Base-by-base conservation (phyloP, 2,113 vertebrate species). In the Trematocara stigmaticum region DNA sequence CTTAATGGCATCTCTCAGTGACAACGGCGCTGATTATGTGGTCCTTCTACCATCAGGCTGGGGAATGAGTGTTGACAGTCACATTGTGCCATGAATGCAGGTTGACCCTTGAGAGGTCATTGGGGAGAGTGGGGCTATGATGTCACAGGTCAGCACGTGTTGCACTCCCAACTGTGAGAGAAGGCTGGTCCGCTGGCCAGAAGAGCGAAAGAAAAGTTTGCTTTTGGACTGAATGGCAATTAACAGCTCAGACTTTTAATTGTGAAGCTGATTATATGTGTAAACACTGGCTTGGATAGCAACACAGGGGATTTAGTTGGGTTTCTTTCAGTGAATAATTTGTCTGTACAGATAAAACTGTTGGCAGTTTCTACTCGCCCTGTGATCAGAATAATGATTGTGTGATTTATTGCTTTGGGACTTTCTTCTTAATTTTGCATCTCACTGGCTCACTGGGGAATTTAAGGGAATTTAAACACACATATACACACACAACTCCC, bases 11-110 rank as follows among this genome's bases (percentile, higher is more conserved):
- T 71, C 59, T 66, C 82, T 86, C 47, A 5, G 79, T 82, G 85
- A 87, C 78, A 85, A 87, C 87, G 59, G 57, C 4, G 6, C 69
- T 74, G 88, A 93, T 93, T 91, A 88, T 82, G 78, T 26, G 59
- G 20, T 40, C 8, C 31, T 83, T 52, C 88, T 86, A 81, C 78
- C 76, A 13, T 79, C 81, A 78, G 83, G 78, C 81, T 11, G 5
- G 56, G 71, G 78, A 92, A 93, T 85, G 85, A 90, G 88, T 40
- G 79, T 85, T 93, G 91, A 93, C 93, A 93, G 89, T 80, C 86
- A 10, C 82, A 89, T 88, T 92, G 90, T 89, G 69, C 40, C 2
- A 15, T 84, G 87, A 87, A 89, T 79, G 85, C 79, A 84, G 55
- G 47, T 61, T 84, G 89, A 90, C 69, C 79, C 34, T 61, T 4